Evolutionary conservation across 2,797 vertebrate species (phyloP), one percentile per base, ranked within the genome.

Genomic region (Rhinichthys osculus): DNA sequence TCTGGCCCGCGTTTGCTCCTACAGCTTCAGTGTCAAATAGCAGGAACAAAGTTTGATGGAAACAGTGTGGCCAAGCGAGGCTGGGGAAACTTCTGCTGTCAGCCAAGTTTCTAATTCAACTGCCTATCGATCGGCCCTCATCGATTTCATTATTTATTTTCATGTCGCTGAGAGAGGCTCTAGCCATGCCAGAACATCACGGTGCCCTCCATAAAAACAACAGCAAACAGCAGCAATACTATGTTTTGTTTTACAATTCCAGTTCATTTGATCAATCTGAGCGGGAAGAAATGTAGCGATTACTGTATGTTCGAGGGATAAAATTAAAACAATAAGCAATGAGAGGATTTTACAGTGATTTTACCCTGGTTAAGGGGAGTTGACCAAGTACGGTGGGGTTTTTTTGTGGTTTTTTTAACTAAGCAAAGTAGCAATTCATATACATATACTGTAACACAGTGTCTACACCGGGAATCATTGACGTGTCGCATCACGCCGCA

Each of bases 111-210:
- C 89, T 87, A 90, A 91, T 87, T 90, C 85, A 88, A 77, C 81
- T 78, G 90, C 82, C 78, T 86, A 92, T 90, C n/a, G 90, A 93
- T 90, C 81, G 40, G 40, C 78, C 73, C 59, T 85, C 85, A 92
- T 91, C 85, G 81, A 85, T 91, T 83, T 77, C 81, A 91, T 93
- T 93, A 92, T 92, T 92, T 92, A 92, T 92, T 88, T 91, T 89
- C 86, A 88, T 91, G 90, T 77, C 71, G 59, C 67, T 80, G 33
- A 33, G n/a, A 78, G 83, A 70, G 69, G 35, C 35, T 50, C 5
- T 67, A 44, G 80, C 27, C 42, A 66, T 50, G 73, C 64, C 77
- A 78, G 62, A 74, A 62, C 80, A 38, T 64, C 52, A 38, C 42
- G 8, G 42, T 50, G 30, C 42, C 16, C 21, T 27, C 57, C n/a